phyloP scores from a whole-genome alignment of 1,140 invertebrate species.

The Eriocheir sinensis region DNA sequence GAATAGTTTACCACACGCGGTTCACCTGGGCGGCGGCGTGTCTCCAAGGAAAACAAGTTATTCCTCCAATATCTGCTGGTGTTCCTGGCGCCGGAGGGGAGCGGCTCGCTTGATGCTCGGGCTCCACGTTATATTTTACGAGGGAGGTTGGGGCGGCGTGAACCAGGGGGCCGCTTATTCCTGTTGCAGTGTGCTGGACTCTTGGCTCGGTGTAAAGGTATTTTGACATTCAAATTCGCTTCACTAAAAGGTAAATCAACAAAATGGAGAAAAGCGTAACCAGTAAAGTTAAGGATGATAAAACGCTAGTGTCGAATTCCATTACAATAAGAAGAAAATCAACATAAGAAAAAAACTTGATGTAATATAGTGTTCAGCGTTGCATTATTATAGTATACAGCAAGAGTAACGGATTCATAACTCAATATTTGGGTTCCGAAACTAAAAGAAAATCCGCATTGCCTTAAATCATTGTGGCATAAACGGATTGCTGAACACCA shows the following conservation, averaged over 20 bases:
- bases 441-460: no score
- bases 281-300: no score
- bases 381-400: no score
- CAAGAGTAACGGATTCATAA: no score
- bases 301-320: no score
- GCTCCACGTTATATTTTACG: not conserved
- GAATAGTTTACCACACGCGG: not conserved
- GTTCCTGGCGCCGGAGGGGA: not conserved
- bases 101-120: not conserved
- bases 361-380: no score
- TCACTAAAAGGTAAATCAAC: not conserved
- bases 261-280: no score
- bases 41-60: not conserved
- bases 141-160: not conserved
- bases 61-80: not conserved
- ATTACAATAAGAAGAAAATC: no score
- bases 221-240: not conserved
- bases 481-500: no score
- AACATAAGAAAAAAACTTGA: no score
- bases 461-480: no score
- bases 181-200: not conserved
- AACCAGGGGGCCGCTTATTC: not conserved
- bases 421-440: no score
- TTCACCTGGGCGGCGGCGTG: not conserved
- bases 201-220: not conserved